A percentile compares a stretch with the other conserved stretches of the same genome.
Conservation (phyloP, 2,888 invertebrate genomes). For the Apoderus coryli region DNA sequence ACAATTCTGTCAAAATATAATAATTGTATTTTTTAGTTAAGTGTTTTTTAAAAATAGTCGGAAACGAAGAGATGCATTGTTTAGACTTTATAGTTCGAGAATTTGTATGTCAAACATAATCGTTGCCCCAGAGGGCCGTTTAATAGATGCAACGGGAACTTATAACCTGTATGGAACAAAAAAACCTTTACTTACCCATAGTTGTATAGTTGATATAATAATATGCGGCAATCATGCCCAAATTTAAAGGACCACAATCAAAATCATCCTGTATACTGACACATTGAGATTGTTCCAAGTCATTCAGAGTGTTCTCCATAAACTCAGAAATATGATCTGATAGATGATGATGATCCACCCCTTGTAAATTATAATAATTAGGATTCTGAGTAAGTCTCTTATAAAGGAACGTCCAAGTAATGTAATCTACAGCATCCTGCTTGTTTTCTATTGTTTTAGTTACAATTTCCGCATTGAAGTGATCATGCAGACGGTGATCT, state of each 20-base stretch:
- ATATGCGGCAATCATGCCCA: slow-evolving; percentile 99
- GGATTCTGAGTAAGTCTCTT: slow-evolving; percentile 96
- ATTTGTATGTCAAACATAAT: no score
- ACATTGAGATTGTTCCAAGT: slow-evolving; percentile 93
- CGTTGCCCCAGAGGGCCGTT: no score
- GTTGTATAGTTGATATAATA: slow-evolving; percentile 99
- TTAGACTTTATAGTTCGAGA: background rate
- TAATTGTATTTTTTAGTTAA: slow-evolving; percentile 3
- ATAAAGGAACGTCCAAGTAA: slow-evolving; percentile 99
- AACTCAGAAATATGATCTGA: slow-evolving; percentile 97
- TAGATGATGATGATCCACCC: slow-evolving; percentile 89
- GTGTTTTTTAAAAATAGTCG: background rate
- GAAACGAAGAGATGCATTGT: background rate
- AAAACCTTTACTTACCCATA: slow-evolving; percentile 53
- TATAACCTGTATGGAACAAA: slow-evolving; percentile 1
- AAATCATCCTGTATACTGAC: slow-evolving; percentile 97
- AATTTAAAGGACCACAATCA: slow-evolving; percentile 90
- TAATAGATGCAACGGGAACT: no score
- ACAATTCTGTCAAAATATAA: slow-evolving; percentile 59
- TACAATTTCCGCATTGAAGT: slow-evolving; percentile 99
- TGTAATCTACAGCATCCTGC: slow-evolving; percentile 97
- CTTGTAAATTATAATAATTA: slow-evolving; percentile 97
- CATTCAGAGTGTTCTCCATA: slow-evolving; percentile 88
- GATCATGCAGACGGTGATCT: slow-evolving; percentile 96
- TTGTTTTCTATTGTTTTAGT: slow-evolving; percentile 99